These are phyloP conservation scores for Pipistrellus kuhlii DNA, from an alignment of 2,797 vertebrate species.

Conservation along the genomic window DNA sequence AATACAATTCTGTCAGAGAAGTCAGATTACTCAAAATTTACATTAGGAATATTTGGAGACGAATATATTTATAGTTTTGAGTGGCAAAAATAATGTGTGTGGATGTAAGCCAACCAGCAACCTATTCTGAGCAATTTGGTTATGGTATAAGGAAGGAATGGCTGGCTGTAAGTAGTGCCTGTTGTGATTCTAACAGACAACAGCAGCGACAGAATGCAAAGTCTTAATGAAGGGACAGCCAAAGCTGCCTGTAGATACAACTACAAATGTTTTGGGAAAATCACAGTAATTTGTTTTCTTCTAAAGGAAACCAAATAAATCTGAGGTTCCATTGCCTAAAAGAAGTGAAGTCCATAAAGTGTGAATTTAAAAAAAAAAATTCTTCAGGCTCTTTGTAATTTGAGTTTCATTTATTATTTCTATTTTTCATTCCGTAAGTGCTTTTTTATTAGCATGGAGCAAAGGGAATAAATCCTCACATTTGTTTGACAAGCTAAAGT, in stretches of 20 bases:
- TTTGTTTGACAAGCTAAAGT: constrained; percentile 49
- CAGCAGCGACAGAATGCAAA: constrained; percentile 76
- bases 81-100: constrained; percentile 60
- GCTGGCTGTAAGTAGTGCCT: constrained; percentile 82
- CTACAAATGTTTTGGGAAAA: constrained; percentile 81
- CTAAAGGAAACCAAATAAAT: constrained; percentile 74
- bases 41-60: constrained; percentile 56
- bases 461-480: constrained; percentile 47
- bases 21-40: constrained; percentile 25
- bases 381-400: constrained; percentile 39
- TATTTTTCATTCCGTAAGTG: constrained; percentile 7
- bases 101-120: constrained; percentile 69
- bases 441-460: neutral
- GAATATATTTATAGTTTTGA: constrained; percentile 65
- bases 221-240: constrained; percentile 79
- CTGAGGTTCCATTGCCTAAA: constrained; percentile 48
- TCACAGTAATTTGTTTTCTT: constrained; percentile 82
- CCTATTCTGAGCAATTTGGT: constrained; percentile 58
- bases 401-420: constrained; percentile 45
- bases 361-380: neutral
- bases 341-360: constrained; percentile 29
- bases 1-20: neutral
- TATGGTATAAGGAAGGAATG: constrained; percentile 77
- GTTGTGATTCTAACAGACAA: constrained; percentile 81
- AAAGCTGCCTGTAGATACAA: constrained; percentile 77